Evolutionary conservation across 30 jellyfish, hydroid and myxozoan genomes (phyloP).

Genomic region (Hydractinia echinata): DNA sequence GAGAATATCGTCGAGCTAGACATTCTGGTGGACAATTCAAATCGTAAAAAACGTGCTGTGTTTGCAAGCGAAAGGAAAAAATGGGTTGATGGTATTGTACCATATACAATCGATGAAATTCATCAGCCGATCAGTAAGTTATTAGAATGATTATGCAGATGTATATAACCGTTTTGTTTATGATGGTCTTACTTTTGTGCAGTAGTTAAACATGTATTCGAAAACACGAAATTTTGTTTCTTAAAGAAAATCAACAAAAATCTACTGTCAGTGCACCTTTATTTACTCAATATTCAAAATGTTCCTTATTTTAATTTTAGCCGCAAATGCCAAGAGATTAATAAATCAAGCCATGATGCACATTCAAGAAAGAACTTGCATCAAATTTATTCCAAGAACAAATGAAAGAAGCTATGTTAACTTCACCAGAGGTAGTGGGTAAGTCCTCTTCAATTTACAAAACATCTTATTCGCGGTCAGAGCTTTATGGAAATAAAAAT

Average conservation of each 20-base stretch:
- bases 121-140: neutral
- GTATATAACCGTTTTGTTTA: neutral
- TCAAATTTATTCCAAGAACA: neutral
- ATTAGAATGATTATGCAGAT: neutral
- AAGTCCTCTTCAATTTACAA: neutral
- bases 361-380: neutral
- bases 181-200: neutral
- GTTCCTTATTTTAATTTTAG: neutral
- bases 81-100: neutral
- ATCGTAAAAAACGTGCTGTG: neutral
- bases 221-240: neutral
- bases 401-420: neutral
- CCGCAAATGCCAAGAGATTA: neutral
- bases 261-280: neutral
- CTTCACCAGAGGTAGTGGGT: slow-evolving; percentile 6
- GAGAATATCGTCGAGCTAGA: neutral
- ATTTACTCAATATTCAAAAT: neutral
- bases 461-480: too few species aligned
- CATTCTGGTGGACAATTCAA: neutral
- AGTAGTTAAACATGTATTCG: neutral
- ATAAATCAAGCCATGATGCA: slow-evolving; percentile 5
- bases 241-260: neutral
- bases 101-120: neutral
- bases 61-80: neutral
- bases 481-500: too few species aligned